phyloP scores from a whole-genome alignment of 2,888 invertebrate species.

The Teinopalpus imperialis region DNA sequence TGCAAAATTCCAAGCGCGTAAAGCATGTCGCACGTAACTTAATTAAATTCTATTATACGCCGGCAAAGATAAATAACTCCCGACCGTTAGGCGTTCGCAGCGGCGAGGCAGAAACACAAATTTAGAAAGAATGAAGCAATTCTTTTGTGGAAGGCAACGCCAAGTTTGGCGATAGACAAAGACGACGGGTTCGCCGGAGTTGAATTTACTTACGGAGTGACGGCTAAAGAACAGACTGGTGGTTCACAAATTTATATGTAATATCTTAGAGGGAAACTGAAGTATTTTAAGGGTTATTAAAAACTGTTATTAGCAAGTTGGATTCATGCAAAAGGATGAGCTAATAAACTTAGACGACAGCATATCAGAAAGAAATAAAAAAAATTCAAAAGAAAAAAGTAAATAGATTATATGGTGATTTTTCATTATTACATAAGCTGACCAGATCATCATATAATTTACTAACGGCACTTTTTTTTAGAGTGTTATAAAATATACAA shows the following conservation, averaged over 20 bases:
- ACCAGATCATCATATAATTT: too few relatives aligned
- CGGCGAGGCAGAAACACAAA: conserved; percentile 45
- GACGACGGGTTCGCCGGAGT: background rate
- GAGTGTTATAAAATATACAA: too few relatives aligned
- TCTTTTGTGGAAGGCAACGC: conserved; percentile 48
- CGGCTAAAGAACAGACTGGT: background rate
- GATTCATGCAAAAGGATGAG: too few relatives aligned
- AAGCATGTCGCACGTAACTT: conserved; percentile 75
- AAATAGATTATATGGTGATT: too few relatives aligned
- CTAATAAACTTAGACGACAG: too few relatives aligned
- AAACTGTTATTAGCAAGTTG: too few relatives aligned
- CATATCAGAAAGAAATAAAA: too few relatives aligned
- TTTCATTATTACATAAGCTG: too few relatives aligned
- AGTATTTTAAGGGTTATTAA: too few relatives aligned
- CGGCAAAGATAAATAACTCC: conserved; percentile 75
- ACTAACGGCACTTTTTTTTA: too few relatives aligned
- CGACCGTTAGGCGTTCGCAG: conserved; percentile 44
- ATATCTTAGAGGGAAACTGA: too few relatives aligned
- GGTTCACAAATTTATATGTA: background rate
- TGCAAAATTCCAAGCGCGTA: conserved; percentile 64
- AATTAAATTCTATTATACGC: conserved; percentile 79
- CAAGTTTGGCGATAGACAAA: conserved; percentile 12
- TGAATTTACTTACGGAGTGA: conserved; percentile 5
- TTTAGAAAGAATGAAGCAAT: conserved; percentile 73
- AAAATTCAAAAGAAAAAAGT: too few relatives aligned